These are phyloP conservation scores for Drosophila seguyi DNA, from an alignment of 1,140 invertebrate genomes.

Conservation along the genomic window DNA sequence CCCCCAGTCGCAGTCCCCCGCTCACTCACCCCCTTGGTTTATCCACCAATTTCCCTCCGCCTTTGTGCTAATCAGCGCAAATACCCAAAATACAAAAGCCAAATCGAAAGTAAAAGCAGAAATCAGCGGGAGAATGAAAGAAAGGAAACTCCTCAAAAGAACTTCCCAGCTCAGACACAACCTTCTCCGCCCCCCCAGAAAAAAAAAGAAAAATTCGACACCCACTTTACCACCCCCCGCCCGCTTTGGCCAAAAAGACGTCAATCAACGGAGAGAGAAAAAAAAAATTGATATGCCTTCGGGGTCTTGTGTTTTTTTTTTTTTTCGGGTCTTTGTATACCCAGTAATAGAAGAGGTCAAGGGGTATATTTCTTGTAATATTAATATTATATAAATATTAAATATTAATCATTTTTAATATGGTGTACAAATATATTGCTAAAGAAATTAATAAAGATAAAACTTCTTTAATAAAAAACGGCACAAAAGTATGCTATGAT, in stretches of 20 bases:
- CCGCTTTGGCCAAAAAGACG: slow-evolving; percentile 63
- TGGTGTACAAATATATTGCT: too few species aligned
- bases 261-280: slow-evolving; percentile 58
- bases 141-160: slow-evolving; percentile 53
- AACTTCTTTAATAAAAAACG: too few species aligned
- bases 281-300: slow-evolving; percentile 72
- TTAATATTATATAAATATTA: too few species aligned
- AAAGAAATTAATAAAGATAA: too few species aligned
- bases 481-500: not conserved
- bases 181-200: not conserved
- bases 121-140: slow-evolving; percentile 62
- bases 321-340: slow-evolving; percentile 31
- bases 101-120: slow-evolving; percentile 80
- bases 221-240: slow-evolving; percentile 48
- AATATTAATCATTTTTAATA: too few species aligned
- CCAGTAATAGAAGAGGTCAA: not conserved
- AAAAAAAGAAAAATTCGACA: not conserved
- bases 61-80: slow-evolving; percentile 75
- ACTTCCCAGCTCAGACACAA: slow-evolving; percentile 55
- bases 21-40: not conserved
- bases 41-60: slow-evolving; percentile 9
- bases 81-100: slow-evolving; percentile 79
- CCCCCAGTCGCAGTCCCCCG: not conserved
- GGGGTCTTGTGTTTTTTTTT: slow-evolving; percentile 46
- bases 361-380: not conserved